Percentiles rank a stretch among this genome's conserved stretches.
These are phyloP conservation scores for Neodiprion virginianus DNA, from an alignment of 1,140 invertebrate genomes.

Conservation along the genomic window DNA sequence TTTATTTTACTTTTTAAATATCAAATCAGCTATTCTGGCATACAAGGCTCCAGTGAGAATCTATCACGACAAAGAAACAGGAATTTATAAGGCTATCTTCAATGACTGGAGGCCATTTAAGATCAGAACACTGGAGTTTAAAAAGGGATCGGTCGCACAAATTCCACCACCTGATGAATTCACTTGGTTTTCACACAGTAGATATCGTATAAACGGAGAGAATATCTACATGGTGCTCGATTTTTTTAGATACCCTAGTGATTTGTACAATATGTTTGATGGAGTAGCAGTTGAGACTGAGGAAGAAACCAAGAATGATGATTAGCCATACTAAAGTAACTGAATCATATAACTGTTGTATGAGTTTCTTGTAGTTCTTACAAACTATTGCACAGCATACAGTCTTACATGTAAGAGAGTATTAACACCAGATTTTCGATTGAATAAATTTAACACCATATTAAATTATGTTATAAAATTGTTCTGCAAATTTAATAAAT, in stretches of 20 bases:
- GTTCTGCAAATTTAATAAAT: too few relatives aligned
- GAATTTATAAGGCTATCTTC: neutral
- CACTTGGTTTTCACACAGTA: neutral
- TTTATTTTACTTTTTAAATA: neutral
- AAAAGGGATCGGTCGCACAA: neutral
- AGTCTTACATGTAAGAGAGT: too few relatives aligned
- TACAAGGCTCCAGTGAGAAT: neutral
- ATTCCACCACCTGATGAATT: neutral
- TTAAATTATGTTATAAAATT: too few relatives aligned
- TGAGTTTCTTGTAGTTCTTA: too few relatives aligned
- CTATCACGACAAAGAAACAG: neutral
- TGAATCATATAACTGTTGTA: too few relatives aligned
- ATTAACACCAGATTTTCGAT: too few relatives aligned
- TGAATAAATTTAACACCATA: too few relatives aligned
- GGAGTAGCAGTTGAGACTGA: neutral
- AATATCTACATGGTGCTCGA: neutral
- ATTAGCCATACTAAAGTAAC: too few relatives aligned
- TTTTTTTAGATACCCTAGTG: neutral
- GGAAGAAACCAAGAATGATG: too few relatives aligned
- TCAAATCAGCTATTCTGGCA: neutral
- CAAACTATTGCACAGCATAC: too few relatives aligned
- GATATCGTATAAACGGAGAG: neutral
- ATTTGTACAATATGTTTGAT: neutral
- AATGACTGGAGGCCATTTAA: neutral
- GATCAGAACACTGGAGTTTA: neutral